Percentiles rank a stretch among this genome's conserved stretches.
phyloP scores from a whole-genome alignment of 2,888 invertebrate species.

The Crossocerus cetratus region DNA sequence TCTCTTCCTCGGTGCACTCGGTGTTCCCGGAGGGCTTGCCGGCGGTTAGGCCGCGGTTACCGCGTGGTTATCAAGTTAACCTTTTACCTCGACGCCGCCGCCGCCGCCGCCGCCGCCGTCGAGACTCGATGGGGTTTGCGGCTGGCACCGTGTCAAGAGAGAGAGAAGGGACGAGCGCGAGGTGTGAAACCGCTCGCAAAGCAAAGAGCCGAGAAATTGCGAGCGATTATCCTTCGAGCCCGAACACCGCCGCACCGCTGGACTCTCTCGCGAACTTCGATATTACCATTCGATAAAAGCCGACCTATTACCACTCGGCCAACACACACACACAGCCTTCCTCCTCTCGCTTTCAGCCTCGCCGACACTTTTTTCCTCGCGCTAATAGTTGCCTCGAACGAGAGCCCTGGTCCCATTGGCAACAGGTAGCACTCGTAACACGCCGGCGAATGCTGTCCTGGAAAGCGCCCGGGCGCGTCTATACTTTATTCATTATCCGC shows the following conservation, averaged over 20 bases:
- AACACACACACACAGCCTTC: too few species aligned
- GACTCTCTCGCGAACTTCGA: conserved; percentile 54
- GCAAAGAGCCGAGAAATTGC: conserved; percentile 77
- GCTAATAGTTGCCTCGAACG: conserved; percentile 30
- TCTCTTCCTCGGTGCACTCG: not conserved
- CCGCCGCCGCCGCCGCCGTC: too few species aligned
- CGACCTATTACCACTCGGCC: conserved; percentile 30
- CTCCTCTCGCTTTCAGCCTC: not conserved
- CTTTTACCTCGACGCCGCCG: conserved; percentile 70
- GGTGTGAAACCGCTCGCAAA: conserved; percentile 77
- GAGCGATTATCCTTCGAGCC: conserved; percentile 72
- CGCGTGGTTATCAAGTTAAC: conserved; percentile 76
- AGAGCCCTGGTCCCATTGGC: conserved; percentile 38
- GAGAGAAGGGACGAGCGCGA: conserved; percentile 46
- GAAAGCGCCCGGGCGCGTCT: conserved; percentile 15
- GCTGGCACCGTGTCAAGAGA: conserved; percentile 37
- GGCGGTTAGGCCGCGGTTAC: conserved; percentile 69
- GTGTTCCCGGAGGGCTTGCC: conserved; percentile 29
- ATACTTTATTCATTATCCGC: conserved; percentile 56
- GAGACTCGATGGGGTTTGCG: conserved; percentile 52
- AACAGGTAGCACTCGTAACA: conserved; percentile 48
- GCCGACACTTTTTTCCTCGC: not conserved
- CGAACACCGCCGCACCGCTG: conserved; percentile 57
- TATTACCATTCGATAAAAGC: conserved; percentile 68
- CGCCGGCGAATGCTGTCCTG: conserved; percentile 10